Evolutionary conservation across 2,888 invertebrate species (phyloP).

Genomic region (Helobdella robusta): DNA sequence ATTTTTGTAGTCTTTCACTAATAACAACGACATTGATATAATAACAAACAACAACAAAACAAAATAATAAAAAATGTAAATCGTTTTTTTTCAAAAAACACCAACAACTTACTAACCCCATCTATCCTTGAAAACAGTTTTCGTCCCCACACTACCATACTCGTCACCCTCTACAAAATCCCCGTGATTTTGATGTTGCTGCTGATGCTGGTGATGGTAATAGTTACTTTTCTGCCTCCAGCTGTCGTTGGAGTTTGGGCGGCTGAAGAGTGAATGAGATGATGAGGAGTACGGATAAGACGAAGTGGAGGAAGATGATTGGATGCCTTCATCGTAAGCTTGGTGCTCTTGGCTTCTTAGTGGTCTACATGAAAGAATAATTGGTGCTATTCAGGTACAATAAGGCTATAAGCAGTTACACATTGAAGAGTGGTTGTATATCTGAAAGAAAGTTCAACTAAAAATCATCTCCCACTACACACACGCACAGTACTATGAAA

Average conservation of each 20-base stretch:
- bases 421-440: background rate
- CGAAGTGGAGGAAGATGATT: background rate
- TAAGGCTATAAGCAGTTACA: background rate
- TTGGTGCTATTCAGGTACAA: no score
- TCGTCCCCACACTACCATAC: no score
- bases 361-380: conserved; percentile 5
- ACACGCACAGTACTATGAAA: background rate
- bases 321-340: background rate
- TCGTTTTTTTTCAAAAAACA: background rate
- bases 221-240: conserved; percentile 10
- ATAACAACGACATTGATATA: no score
- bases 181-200: background rate
- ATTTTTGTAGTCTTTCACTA: no score
- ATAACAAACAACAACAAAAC: no score
- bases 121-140: no score
- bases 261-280: no score
- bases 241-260: background rate
- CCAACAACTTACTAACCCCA: background rate
- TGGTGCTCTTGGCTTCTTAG: conserved; percentile 7
- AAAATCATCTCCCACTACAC: background rate
- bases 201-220: background rate
- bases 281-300: background rate
- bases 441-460: background rate
- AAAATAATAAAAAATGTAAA: no score
- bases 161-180: background rate